These are phyloP conservation scores for Phoxinus phoxinus DNA, from an alignment of 2,113 vertebrate species.

Conservation along the genomic window DNA sequence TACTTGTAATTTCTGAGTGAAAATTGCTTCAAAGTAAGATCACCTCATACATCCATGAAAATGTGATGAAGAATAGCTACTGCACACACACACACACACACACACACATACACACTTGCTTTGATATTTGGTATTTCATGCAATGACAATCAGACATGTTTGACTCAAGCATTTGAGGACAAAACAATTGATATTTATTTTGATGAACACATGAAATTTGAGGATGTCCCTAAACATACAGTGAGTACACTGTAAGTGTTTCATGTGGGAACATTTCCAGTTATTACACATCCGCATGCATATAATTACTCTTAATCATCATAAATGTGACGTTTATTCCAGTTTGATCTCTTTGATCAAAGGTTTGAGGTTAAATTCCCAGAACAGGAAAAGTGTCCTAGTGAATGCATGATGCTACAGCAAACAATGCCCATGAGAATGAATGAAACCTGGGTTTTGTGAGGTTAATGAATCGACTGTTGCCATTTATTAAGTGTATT, in stretches of 20 bases:
- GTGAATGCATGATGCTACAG: constrained; percentile 25
- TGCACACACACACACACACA: too few relatives aligned
- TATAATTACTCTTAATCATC: constrained; percentile 19
- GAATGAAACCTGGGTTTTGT: not conserved
- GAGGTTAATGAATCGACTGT: constrained; percentile 27
- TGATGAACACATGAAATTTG: not conserved
- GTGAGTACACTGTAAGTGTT: not conserved
- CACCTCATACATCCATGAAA: not conserved
- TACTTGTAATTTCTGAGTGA: not conserved
- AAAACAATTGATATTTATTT: not conserved
- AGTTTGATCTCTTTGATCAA: constrained; percentile 47
- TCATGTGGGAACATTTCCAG: not conserved
- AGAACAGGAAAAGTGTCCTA: constrained; percentile 47
- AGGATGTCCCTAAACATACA: not conserved
- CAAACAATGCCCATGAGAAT: constrained; percentile 5
- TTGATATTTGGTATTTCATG: not conserved
- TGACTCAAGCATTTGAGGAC: not conserved
- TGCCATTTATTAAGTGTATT: not conserved
- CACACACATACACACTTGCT: not conserved
- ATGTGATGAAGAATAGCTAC: too few relatives aligned
- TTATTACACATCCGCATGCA: constrained; percentile 20
- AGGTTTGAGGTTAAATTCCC: constrained; percentile 41
- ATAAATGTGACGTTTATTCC: constrained; percentile 37
- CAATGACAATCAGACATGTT: too few relatives aligned
- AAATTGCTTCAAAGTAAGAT: not conserved